Base-by-base conservation (phyloP, 1,140 invertebrate species). In the Drosophila truncata region DNA sequence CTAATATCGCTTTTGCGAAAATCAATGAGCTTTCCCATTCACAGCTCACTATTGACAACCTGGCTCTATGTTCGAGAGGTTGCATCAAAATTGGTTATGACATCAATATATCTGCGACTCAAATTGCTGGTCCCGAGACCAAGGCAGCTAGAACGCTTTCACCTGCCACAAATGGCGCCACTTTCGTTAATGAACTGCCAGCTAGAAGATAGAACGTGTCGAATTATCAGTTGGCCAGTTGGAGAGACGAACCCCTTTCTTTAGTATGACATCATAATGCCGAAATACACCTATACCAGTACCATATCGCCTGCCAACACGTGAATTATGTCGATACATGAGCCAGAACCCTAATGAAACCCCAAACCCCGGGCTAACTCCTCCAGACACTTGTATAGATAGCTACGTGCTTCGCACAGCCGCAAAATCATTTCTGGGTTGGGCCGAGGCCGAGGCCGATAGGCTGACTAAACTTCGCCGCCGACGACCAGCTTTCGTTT, bases 201-300 rank as follows among this genome's bases (percentile, higher is more conserved):
- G 27, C 42, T n/a, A 20, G 74, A 82, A 42, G 23, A 27, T 20
- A 20, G 74, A 86, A 86, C 84, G 80, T 80, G 80, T 67, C 64
- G 42, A 69, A 82, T 62, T 72, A 88, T 85, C 50, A 84, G 60
- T 42, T 63, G 33, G 49, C 46, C 73, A 65, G 61, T 37, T 55
- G 14, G 14, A 25, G 35, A 25, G 47, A 29, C 65, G 25, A 55
- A 57, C 18, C 35, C 67, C 57, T 72, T 69, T 61, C 42, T 58
- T 67, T 78, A 58, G 58, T 67, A 88, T 88, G 85, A 88, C 81
- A 88, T 88, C 84, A 88, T 87, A 81, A 23, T n/a, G 64, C 63
- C 42, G 27, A 74, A 81, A 72, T 72, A 73, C 20, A 37, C 41
- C 18, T 35, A 44, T 37, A 41, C 25, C 50, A 41, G 55, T 55